These are phyloP conservation scores for Turritopsis rubra DNA, from an alignment of 30 jellyfish, hydroid and myxozoan species.

Conservation along the genomic window DNA sequence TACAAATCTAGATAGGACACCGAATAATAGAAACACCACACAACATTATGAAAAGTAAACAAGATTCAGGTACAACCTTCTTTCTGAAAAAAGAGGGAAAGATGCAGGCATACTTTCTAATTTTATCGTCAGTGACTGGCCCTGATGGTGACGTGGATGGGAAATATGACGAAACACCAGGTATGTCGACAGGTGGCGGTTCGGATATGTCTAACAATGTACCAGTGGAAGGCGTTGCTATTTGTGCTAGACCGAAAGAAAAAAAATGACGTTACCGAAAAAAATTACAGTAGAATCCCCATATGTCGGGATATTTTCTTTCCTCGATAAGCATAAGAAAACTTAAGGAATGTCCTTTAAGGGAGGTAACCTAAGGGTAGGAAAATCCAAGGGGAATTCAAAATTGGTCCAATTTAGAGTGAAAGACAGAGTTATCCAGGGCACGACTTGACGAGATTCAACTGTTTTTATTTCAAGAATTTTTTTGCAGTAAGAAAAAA, in stretches of 20 bases:
- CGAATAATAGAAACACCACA: neutral
- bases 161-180: neutral
- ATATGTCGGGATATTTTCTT: too few species aligned
- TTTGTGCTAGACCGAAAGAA: neutral
- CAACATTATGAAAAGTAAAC: neutral
- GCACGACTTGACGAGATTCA: too few species aligned
- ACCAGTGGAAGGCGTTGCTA: constrained; percentile 20
- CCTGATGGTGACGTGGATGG: constrained; percentile 21
- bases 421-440: too few species aligned
- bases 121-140: constrained; percentile 3
- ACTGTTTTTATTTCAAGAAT: too few species aligned
- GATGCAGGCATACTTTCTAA: neutral
- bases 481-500: neutral
- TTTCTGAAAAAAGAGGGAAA: neutral
- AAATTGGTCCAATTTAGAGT: too few species aligned
- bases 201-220: constrained; percentile 30
- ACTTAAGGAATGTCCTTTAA: too few species aligned
- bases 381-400: too few species aligned
- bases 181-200: constrained; percentile 8
- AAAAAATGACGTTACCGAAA: too few species aligned
- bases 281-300: too few species aligned
- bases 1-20: constrained; percentile 44
- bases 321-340: too few species aligned
- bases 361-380: too few species aligned
- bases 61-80: too few species aligned